phyloP scores from a whole-genome alignment of 1,140 invertebrate genomes.

The Drosophila orosa region DNA sequence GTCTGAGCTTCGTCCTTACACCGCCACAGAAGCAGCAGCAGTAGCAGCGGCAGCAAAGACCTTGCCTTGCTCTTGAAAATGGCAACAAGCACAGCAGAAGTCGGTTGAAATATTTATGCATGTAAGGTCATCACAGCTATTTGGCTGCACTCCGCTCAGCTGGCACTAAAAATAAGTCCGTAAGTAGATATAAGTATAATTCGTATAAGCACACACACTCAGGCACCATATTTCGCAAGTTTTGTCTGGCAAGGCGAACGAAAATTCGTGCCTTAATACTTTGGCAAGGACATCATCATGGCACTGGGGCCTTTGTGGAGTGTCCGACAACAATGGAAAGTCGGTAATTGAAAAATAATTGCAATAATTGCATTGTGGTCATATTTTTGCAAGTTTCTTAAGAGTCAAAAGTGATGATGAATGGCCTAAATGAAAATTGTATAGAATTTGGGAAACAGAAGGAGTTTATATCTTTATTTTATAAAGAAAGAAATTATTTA shows the following conservation, averaged over 20 bases:
- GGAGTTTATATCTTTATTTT: not conserved
- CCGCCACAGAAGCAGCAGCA: slow-evolving; percentile 14
- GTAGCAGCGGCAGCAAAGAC: slow-evolving; percentile 51
- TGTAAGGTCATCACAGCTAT: slow-evolving; percentile 75
- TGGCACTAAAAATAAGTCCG: slow-evolving; percentile 66
- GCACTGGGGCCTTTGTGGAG: slow-evolving; percentile 26
- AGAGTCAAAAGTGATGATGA: slow-evolving; percentile 8
- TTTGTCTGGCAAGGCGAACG: slow-evolving; percentile 34
- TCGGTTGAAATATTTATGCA: slow-evolving; percentile 77
- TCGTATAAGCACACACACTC: slow-evolving; percentile 14
- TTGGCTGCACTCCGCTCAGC: slow-evolving; percentile 65
- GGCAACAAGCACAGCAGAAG: slow-evolving; percentile 65
- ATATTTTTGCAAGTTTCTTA: slow-evolving; percentile 9
- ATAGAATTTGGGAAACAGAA: not conserved
- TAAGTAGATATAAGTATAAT: slow-evolving; percentile 44
- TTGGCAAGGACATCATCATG: slow-evolving; percentile 59
- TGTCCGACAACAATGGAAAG: slow-evolving; percentile 39
- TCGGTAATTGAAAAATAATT: slow-evolving; percentile 78
- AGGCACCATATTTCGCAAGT: slow-evolving; percentile 5
- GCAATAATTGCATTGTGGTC: slow-evolving; percentile 63
- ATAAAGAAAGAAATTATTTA: no score
- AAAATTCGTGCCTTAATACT: slow-evolving; percentile 62
- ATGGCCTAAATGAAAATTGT: not conserved
- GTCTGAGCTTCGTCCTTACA: slow-evolving; percentile 59
- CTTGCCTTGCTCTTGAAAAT: slow-evolving; percentile 78